A percentile compares a stretch with the other conserved stretches of the same genome.
phyloP scores from a whole-genome alignment of 2,113 vertebrate genomes.

The Junco hyemalis region DNA sequence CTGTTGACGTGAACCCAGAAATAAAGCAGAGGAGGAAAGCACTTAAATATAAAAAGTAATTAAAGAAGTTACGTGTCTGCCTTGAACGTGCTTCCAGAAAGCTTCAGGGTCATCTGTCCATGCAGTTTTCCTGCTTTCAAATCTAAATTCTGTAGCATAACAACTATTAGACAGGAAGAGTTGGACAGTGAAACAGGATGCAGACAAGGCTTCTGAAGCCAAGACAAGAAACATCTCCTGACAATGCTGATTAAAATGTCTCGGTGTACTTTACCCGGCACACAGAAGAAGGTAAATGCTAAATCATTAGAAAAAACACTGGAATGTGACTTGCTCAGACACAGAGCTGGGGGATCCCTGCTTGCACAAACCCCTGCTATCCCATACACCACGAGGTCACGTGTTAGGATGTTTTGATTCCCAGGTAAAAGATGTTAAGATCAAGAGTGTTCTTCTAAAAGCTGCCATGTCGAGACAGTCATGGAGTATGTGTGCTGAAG shows the following conservation, averaged over 20 bases:
- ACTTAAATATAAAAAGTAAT: constrained; percentile 32
- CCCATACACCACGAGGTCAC: rapidly evolving
- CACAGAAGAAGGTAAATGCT: not conserved
- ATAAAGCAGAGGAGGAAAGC: constrained; percentile 32
- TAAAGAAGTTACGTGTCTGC: not conserved
- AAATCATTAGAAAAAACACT: not conserved
- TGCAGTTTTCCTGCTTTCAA: not conserved
- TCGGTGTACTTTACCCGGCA: not conserved
- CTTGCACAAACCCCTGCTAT: not conserved
- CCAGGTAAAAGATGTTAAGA: not conserved
- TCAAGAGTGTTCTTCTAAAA: not conserved
- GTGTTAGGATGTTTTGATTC: not conserved
- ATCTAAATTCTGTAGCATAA: not conserved
- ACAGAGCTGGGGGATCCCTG: not conserved
- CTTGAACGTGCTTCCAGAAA: not conserved
- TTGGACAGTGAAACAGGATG: not conserved
- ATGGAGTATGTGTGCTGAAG: not conserved
- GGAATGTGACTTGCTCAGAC: not conserved
- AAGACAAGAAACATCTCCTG: not conserved
- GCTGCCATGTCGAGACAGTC: not conserved
- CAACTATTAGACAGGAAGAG: not conserved
- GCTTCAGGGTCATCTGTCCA: not conserved
- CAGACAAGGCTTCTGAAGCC: not conserved
- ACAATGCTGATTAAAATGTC: not conserved
- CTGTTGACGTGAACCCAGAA: constrained; percentile 25